phyloP scores from a whole-genome alignment of 2,797 vertebrate species.

The Thunnus albacares region DNA sequence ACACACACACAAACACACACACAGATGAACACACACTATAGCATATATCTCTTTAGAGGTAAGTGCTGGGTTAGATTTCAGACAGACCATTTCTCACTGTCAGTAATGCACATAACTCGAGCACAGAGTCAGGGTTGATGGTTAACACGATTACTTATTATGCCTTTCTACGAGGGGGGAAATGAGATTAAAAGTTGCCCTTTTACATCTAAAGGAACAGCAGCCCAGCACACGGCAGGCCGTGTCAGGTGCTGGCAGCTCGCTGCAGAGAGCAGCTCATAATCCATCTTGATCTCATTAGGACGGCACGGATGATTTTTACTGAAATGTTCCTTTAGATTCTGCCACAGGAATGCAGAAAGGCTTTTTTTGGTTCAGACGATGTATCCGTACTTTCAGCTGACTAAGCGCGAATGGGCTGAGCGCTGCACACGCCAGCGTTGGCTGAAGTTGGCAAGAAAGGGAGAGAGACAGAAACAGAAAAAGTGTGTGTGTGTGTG shows the following conservation, averaged over 20 bases:
- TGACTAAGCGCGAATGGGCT: conserved; percentile 65
- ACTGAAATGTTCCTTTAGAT: conserved; percentile 79
- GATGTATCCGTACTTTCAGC: conserved; percentile 70
- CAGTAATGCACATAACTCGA: conserved; percentile 75
- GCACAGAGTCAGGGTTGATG: conserved; percentile 66
- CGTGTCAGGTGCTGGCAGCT: conserved; percentile 66
- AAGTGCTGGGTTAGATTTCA: conserved; percentile 80
- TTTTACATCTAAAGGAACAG: conserved; percentile 71
- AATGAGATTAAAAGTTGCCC: conserved; percentile 83
- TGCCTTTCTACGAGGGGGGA: conserved; percentile 70
- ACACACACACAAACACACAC: conserved; percentile 20
- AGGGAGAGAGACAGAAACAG: conserved; percentile 26
- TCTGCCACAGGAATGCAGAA: conserved; percentile 78
- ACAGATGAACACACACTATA: conserved; percentile 21
- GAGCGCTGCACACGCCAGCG: conserved; percentile 53
- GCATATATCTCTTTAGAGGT: conserved; percentile 54
- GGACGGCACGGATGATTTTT: conserved; percentile 65
- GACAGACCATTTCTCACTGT: conserved; percentile 76
- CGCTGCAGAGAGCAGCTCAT: conserved; percentile 68
- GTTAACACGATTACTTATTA: conserved; percentile 79
- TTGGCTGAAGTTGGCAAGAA: conserved; percentile 50
- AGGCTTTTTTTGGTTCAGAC: conserved; percentile 69
- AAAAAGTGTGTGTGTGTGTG: conserved; percentile 14
- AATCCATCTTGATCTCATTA: conserved; percentile 84
- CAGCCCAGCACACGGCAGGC: conserved; percentile 49